Percentiles rank a stretch among this genome's conserved stretches.
Conservation (phyloP, 2,888 invertebrate species). For the Cheilosia variabilis region DNA sequence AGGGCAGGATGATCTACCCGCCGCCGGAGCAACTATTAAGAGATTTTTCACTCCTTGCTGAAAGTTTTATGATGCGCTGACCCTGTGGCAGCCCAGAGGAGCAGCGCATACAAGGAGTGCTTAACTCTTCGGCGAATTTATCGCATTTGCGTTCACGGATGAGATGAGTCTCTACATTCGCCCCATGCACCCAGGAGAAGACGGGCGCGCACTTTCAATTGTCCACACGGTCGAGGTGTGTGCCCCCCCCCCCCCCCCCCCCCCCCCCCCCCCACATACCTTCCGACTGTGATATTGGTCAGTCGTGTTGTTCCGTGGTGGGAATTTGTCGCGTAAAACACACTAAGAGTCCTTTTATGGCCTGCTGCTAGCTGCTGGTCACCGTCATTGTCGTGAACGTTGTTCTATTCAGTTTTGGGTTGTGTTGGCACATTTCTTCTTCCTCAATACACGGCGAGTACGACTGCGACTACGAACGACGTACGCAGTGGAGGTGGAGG, state of each 20-base stretch:
- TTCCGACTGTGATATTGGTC: constrained; percentile 61
- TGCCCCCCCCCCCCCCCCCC: not conserved
- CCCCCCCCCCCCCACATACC: not conserved
- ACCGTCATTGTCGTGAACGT: constrained; percentile 22
- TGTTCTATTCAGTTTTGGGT: constrained; percentile 48
- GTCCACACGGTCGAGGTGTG: constrained; percentile 41
- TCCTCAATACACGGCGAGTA: constrained; percentile 3
- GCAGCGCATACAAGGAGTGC: constrained; percentile 36
- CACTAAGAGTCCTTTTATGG: constrained; percentile 70
- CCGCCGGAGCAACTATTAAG: constrained; percentile 65
- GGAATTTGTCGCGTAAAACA: constrained; percentile 74
- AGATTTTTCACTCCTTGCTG: constrained; percentile 75
- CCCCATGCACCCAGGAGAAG: constrained; percentile 37
- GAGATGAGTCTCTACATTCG: constrained; percentile 15
- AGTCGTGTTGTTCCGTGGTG: constrained; percentile 73
- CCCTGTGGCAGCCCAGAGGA: constrained; percentile 53
- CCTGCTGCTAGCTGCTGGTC: constrained; percentile 20
- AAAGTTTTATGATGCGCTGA: constrained; percentile 75
- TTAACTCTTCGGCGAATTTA: constrained; percentile 68
- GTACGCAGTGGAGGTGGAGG: constrained; percentile 67
- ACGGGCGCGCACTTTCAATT: constrained; percentile 63
- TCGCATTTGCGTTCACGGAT: constrained; percentile 66
- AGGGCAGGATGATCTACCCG: constrained; percentile 25
- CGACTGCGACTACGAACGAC: constrained; percentile 13
- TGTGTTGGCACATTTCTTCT: constrained; percentile 61